Evolutionary conservation across 2,888 invertebrate genomes (phyloP).

Genomic region (Phengaris alcon): DNA sequence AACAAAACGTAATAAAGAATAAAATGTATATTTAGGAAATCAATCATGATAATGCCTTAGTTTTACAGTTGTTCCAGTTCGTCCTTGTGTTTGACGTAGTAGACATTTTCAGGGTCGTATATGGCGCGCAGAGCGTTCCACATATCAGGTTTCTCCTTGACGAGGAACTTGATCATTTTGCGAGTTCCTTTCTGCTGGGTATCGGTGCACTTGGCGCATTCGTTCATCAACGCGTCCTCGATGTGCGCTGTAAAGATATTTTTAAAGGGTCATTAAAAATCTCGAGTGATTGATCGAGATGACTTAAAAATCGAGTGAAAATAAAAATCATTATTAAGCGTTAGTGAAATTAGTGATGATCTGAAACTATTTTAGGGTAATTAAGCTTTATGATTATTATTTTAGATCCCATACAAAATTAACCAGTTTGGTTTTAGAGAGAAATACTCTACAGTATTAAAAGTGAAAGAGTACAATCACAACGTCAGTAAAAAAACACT

Average conservation of each 20-base stretch:
- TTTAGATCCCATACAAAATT: no score
- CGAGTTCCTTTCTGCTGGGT: slow-evolving; percentile 50
- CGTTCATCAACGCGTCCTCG: slow-evolving; percentile 58
- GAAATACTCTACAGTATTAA: no score
- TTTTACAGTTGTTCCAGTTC: slow-evolving; percentile 38
- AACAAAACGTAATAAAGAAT: no score
- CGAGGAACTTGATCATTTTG: slow-evolving; percentile 56
- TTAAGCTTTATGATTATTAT: no score
- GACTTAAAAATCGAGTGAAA: no score
- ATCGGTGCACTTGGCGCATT: slow-evolving; percentile 60
- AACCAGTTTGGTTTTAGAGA: no score
- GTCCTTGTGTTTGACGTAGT: slow-evolving; percentile 44
- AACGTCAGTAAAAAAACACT: no score
- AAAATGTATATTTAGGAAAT: background rate
- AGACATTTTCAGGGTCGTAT: slow-evolving; percentile 50
- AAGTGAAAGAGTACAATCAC: no score
- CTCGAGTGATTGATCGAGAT: no score
- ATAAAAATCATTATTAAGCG: no score
- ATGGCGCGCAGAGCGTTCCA: slow-evolving; percentile 53
- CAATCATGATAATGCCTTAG: background rate
- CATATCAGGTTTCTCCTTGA: slow-evolving; percentile 54
- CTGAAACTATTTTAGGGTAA: no score
- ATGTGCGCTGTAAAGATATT: slow-evolving; percentile 53
- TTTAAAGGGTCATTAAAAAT: background rate
- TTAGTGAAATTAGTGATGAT: no score